These are phyloP conservation scores for Craseonycteris thonglongyai DNA, from an alignment of 2,113 vertebrate genomes.

Conservation along the genomic window DNA sequence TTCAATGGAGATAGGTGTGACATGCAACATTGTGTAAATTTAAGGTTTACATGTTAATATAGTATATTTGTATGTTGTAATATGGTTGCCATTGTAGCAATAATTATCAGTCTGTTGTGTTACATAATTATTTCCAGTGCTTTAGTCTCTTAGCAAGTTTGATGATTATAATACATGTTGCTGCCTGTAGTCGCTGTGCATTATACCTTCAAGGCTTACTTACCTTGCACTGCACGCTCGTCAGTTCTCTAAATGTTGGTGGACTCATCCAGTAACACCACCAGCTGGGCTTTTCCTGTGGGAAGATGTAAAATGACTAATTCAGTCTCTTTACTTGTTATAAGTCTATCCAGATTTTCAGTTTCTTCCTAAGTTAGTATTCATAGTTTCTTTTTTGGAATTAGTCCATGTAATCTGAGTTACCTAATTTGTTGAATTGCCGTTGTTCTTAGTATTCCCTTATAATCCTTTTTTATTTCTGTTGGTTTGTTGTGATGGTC, in stretches of 20 bases:
- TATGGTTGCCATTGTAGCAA: neutral
- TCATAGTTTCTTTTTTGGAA: neutral
- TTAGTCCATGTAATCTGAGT: no score
- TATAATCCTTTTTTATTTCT: neutral
- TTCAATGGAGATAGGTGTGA: neutral
- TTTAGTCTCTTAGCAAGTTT: neutral
- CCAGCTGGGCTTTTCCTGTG: neutral
- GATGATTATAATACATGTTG: neutral
- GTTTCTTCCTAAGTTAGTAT: neutral
- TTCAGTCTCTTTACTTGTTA: neutral
- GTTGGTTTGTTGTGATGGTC: no score
- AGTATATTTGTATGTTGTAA: neutral
- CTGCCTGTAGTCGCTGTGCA: fast-evolving
- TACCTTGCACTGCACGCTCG: no score
- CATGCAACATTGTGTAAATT: neutral
- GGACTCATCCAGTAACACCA: neutral
- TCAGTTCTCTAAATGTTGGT: neutral
- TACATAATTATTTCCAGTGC: neutral
- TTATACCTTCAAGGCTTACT: neutral
- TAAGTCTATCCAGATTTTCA: neutral
- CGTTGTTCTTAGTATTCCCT: neutral
- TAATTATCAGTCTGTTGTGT: neutral
- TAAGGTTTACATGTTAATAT: neutral
- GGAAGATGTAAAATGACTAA: neutral
- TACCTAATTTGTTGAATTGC: neutral